Conservation (phyloP, 1,140 invertebrate species). For the Drosophila leontia region DNA sequence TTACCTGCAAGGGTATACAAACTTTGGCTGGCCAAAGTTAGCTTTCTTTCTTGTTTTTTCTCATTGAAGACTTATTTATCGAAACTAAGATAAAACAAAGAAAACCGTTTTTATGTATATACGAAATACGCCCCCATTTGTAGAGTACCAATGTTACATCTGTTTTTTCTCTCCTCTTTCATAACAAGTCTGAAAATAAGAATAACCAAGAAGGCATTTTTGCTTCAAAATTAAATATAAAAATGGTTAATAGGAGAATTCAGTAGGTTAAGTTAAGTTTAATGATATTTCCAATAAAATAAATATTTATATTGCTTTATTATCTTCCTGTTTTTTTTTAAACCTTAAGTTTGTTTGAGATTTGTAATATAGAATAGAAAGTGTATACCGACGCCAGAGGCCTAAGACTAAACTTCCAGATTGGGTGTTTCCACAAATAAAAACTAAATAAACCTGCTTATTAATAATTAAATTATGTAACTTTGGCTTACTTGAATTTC, state of each 20-base stretch:
- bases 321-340: too few relatives aligned
- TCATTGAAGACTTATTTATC: neutral
- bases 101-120: neutral
- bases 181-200: neutral
- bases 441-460: neutral
- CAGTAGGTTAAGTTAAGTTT: neutral
- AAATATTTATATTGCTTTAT: too few relatives aligned
- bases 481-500: slow-evolving; percentile 53
- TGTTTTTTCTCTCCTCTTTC: neutral
- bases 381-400: too few relatives aligned
- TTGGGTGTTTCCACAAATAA: too few relatives aligned
- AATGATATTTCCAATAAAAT: neutral
- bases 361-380: too few relatives aligned
- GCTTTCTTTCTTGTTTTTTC: too few relatives aligned
- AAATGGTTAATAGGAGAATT: neutral
- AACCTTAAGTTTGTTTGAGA: too few relatives aligned
- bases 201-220: neutral
- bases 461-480: neutral
- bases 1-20: too few relatives aligned
- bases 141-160: neutral
- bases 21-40: too few relatives aligned
- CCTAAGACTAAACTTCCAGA: too few relatives aligned
- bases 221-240: neutral
- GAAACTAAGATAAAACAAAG: neutral
- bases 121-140: slow-evolving; percentile 8